A percentile compares a stretch with the other conserved stretches of the same genome.
These are phyloP conservation scores for Erebia ligea DNA, from an alignment of 2,888 invertebrate genomes.

Conservation along the genomic window DNA sequence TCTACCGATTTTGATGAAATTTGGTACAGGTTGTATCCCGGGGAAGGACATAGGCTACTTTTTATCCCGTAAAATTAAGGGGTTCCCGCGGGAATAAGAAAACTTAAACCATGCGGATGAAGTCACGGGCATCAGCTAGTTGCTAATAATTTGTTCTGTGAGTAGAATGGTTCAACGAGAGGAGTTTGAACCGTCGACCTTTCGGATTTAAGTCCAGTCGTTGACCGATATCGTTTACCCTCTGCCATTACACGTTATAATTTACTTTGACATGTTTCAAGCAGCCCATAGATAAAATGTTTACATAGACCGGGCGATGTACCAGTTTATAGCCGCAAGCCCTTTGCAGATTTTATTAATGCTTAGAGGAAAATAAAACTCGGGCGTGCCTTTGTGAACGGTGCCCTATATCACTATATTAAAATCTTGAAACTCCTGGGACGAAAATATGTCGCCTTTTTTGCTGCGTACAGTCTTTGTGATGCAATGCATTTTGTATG, in stretches of 20 bases:
- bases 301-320: slow-evolving; percentile 5
- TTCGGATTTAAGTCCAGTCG: too few relatives aligned
- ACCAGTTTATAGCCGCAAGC: slow-evolving; percentile 20
- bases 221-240: not conserved
- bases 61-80: too few relatives aligned
- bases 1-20: too few relatives aligned
- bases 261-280: slow-evolving; percentile 7
- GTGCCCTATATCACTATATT: slow-evolving; percentile 29
- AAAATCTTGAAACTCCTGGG: slow-evolving; percentile 19
- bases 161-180: too few relatives aligned
- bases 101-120: too few relatives aligned
- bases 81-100: too few relatives aligned
- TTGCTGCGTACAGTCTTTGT: slow-evolving; percentile 6
- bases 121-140: too few relatives aligned
- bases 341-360: slow-evolving; percentile 26
- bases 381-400: slow-evolving; percentile 24
- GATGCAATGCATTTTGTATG: not conserved
- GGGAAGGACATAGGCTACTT: too few relatives aligned
- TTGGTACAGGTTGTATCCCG: too few relatives aligned
- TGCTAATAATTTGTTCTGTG: too few relatives aligned
- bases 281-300: not conserved
- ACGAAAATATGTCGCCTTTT: slow-evolving; percentile 3
- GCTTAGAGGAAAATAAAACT: slow-evolving; percentile 28
- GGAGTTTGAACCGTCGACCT: too few relatives aligned
- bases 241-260: not conserved